Percentiles rank a stretch among this genome's conserved stretches.
phyloP scores from a whole-genome alignment of 1,140 invertebrate genomes.

The Teleogryllus occipitalis region DNA sequence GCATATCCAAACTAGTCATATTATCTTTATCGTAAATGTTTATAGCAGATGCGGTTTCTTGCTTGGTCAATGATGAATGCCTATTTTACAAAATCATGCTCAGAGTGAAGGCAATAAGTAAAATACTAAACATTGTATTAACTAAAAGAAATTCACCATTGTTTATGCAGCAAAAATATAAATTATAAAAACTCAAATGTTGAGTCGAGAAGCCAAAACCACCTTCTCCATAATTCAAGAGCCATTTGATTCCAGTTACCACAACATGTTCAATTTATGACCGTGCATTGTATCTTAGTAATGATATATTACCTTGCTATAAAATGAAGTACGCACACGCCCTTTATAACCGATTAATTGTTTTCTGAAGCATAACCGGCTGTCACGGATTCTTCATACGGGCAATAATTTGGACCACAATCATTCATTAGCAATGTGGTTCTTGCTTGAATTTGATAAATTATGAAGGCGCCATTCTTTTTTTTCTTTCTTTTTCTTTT shows the following conservation, averaged over 20 bases:
- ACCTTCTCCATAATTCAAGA: not conserved
- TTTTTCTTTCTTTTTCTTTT: not conserved
- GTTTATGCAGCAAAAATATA: not conserved
- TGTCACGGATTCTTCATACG: not conserved
- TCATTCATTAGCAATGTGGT: conserved; percentile 4
- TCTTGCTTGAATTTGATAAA: not conserved
- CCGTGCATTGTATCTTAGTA: not conserved
- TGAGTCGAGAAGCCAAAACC: not conserved
- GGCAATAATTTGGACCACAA: not conserved
- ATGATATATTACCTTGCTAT: not conserved
- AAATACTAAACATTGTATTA: no score
- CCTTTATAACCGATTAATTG: not conserved
- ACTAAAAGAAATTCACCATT: no score
- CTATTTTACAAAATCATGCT: no score
- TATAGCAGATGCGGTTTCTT: no score
- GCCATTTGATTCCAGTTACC: not conserved
- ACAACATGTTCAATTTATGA: not conserved
- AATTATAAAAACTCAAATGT: not conserved
- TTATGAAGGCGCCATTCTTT: not conserved
- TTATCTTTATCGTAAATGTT: no score
- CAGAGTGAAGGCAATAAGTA: no score
- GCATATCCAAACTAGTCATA: no score
- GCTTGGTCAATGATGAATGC: no score
- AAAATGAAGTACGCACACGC: not conserved
- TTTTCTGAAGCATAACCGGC: not conserved